phyloP scores from a whole-genome alignment of 2,113 vertebrate species.

The Phrynosoma blainvillii region DNA sequence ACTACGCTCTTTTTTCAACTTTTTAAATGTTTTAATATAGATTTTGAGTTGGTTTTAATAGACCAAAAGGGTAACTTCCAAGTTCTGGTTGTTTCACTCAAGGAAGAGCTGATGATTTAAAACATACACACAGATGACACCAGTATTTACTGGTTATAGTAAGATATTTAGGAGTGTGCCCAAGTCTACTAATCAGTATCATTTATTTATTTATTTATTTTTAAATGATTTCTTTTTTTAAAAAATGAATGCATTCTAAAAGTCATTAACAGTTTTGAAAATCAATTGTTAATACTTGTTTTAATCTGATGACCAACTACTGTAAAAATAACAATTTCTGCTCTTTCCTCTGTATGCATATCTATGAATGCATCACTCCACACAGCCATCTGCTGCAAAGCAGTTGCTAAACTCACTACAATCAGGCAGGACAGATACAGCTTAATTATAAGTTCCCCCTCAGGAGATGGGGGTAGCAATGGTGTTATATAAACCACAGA shows the following conservation, averaged over 20 bases:
- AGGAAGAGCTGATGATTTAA: no score
- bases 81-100: background rate
- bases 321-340: conserved; percentile 16
- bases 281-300: conserved; percentile 27
- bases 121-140: no score
- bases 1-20: no score
- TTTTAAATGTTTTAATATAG: no score
- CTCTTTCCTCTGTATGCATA: conserved; percentile 30
- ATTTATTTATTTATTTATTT: conserved; percentile 13
- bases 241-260: conserved; percentile 32
- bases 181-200: conserved; percentile 25
- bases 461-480: background rate
- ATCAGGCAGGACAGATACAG: background rate
- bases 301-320: conserved; percentile 33
- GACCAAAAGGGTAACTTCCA: no score
- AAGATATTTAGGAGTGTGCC: conserved; percentile 22
- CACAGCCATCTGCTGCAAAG: background rate
- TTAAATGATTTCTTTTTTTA: conserved; percentile 30
- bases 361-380: background rate
- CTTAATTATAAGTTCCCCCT: background rate
- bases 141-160: background rate
- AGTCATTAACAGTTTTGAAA: conserved; percentile 40
- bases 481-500: background rate
- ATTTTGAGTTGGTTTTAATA: no score
- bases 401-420: background rate